Conservation (phyloP, 2,797 vertebrate species). For the Gymnothorax javanicus region DNA sequence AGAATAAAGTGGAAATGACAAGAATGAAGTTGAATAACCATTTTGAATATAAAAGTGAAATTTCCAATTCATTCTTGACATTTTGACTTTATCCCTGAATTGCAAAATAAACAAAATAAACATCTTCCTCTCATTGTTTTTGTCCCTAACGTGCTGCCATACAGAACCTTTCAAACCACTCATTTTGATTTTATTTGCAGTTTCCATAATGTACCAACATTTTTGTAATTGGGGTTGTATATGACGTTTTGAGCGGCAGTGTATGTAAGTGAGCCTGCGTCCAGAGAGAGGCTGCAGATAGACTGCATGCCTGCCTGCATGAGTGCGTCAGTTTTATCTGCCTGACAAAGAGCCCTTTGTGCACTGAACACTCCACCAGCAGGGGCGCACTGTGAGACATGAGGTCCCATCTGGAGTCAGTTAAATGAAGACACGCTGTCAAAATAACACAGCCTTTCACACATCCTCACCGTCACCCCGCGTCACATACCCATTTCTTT, state of each 20-base stretch:
- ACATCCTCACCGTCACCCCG: constrained; percentile 63
- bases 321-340: constrained; percentile 64
- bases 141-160: too few relatives aligned
- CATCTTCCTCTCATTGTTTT: too few relatives aligned
- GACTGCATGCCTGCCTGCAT: constrained; percentile 62
- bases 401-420: constrained; percentile 71
- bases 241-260: constrained; percentile 21
- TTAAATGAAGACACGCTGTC: constrained; percentile 71
- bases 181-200: too few relatives aligned
- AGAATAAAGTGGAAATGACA: too few relatives aligned
- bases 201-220: too few relatives aligned
- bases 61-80: too few relatives aligned
- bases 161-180: too few relatives aligned
- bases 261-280: constrained; percentile 34
- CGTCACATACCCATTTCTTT: constrained; percentile 66
- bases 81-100: too few relatives aligned
- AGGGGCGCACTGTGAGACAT: constrained; percentile 65
- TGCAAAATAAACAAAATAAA: too few relatives aligned
- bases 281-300: constrained; percentile 48
- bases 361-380: constrained; percentile 55
- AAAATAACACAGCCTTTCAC: constrained; percentile 69
- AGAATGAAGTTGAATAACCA: too few relatives aligned
- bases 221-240: too few relatives aligned
- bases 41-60: too few relatives aligned
- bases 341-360: constrained; percentile 52